Percentiles rank a stretch among this genome's conserved stretches.
Evolutionary conservation across 1,140 invertebrate genomes (phyloP).

Genomic region (Drosophila bocqueti): DNA sequence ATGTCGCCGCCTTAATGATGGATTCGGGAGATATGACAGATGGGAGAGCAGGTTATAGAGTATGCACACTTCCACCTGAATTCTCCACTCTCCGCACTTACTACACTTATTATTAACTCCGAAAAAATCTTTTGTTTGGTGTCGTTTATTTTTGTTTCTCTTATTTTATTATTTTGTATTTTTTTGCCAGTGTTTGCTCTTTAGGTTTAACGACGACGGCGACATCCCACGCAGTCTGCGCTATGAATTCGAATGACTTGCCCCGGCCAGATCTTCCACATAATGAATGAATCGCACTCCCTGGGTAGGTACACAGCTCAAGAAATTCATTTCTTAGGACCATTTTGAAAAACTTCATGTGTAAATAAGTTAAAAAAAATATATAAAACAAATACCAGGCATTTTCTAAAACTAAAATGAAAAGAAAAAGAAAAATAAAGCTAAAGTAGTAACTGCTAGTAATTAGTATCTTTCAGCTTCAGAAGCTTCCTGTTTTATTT

Average conservation of each 20-base stretch:
- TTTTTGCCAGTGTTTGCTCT: constrained; percentile 53
- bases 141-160: constrained; percentile 4
- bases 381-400: background rate
- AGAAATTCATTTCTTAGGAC: background rate
- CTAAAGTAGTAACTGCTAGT: too few relatives aligned
- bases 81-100: constrained; percentile 1
- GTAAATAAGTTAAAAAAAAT: background rate
- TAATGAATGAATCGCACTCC: constrained; percentile 76
- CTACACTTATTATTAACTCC: constrained; percentile 29
- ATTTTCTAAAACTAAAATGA: background rate
- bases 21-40: constrained; percentile 20
- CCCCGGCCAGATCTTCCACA: constrained; percentile 66
- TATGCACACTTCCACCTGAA: constrained; percentile 27
- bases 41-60: constrained; percentile 34
- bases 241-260: constrained; percentile 76
- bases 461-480: rapidly evolving
- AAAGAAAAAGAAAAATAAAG: background rate
- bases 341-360: background rate
- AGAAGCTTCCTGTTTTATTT: too few relatives aligned
- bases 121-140: constrained; percentile 62
- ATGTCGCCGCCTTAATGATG: constrained; percentile 26
- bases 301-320: constrained; percentile 17
- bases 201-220: constrained; percentile 47
- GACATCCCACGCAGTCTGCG: constrained; percentile 74
- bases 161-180: background rate